Conservation (phyloP, 2,797 vertebrate genomes). For the Neostethus bicornis region DNA sequence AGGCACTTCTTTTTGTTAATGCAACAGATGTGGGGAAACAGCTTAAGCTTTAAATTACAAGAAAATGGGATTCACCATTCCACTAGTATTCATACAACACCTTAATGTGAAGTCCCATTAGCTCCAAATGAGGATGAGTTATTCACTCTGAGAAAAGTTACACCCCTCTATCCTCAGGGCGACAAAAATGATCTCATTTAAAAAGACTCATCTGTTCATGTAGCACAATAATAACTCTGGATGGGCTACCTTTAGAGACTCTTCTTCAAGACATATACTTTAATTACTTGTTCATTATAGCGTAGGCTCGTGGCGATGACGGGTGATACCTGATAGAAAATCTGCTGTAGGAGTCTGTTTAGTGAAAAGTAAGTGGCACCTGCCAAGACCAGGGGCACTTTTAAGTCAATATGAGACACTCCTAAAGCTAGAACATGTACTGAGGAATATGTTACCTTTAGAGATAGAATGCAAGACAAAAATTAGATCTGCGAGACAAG, state of each 20-base stretch:
- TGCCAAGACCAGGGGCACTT: slow-evolving; percentile 63
- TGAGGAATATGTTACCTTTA: slow-evolving; percentile 52
- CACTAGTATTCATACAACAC: slow-evolving; percentile 62
- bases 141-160: slow-evolving; percentile 60
- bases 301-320: slow-evolving; percentile 59
- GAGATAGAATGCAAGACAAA: slow-evolving; percentile 49
- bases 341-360: slow-evolving; percentile 50
- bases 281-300: slow-evolving; percentile 74
- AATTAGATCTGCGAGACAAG: slow-evolving; percentile 51
- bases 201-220: slow-evolving; percentile 71
- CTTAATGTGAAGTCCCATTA: slow-evolving; percentile 68
- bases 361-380: slow-evolving; percentile 57
- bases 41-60: slow-evolving; percentile 66
- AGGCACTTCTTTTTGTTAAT: slow-evolving; percentile 14
- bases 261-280: slow-evolving; percentile 64
- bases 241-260: slow-evolving; percentile 71
- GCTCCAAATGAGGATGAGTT: slow-evolving; percentile 67
- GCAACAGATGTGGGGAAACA: slow-evolving; percentile 69
- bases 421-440: slow-evolving; percentile 40
- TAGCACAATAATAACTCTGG: slow-evolving; percentile 65
- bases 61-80: slow-evolving; percentile 61
- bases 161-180: slow-evolving; percentile 62
- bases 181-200: slow-evolving; percentile 72
- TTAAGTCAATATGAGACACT: slow-evolving; percentile 53
- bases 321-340: slow-evolving; percentile 62